A percentile compares a stretch with the other conserved stretches of the same genome.
These are phyloP conservation scores for Temnopleurus reevesii DNA, from an alignment of 53 echinoderm and acorn worm genomes.

Conservation along the genomic window DNA sequence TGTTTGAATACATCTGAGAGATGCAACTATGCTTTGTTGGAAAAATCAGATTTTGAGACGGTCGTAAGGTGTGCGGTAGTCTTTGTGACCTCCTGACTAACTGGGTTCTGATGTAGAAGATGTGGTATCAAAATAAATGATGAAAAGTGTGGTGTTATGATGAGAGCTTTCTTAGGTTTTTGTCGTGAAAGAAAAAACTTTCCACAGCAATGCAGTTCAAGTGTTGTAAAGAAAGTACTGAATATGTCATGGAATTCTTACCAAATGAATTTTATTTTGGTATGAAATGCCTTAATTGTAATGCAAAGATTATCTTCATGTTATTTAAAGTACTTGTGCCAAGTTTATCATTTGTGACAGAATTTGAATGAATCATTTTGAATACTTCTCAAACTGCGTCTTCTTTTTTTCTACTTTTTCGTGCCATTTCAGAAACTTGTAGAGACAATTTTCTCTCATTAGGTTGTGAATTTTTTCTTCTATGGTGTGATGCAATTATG, in stretches of 20 bases:
- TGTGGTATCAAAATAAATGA: too few species aligned
- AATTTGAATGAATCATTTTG: not conserved
- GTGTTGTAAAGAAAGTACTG: not conserved
- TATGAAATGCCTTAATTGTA: conserved; percentile 18
- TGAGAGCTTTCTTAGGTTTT: too few species aligned
- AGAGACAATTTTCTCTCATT: not conserved
- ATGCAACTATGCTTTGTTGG: too few species aligned
- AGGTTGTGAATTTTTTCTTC: not conserved
- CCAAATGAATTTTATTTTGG: not conserved
- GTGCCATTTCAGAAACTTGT: not conserved
- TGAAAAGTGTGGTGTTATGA: too few species aligned
- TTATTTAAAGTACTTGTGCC: not conserved
- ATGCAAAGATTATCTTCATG: not conserved
- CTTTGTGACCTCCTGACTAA: too few species aligned
- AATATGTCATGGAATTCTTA: not conserved
- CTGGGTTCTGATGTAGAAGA: too few species aligned
- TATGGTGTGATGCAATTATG: conserved; percentile 10
- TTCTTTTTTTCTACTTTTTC: conserved; percentile 26
- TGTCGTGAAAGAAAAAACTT: too few species aligned
- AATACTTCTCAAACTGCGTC: not conserved
- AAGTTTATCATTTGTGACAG: not conserved
- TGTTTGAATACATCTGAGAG: too few species aligned
- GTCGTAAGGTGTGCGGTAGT: too few species aligned
- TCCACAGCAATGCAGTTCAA: not conserved
- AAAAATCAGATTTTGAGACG: too few species aligned